Conservation (phyloP, 2,113 vertebrate species). For the Vireo altiloquus region DNA sequence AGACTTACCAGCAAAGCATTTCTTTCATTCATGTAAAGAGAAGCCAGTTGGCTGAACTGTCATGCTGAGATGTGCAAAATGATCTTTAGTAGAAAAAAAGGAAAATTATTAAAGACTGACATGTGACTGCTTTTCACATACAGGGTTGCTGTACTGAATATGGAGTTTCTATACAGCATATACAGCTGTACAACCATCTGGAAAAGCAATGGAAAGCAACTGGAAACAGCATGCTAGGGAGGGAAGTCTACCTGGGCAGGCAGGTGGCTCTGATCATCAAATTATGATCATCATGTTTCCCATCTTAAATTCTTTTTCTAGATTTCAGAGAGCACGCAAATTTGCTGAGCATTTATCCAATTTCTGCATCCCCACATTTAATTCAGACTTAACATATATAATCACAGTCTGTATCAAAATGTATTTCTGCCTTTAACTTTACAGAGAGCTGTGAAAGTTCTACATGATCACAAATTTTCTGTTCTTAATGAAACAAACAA, state of each 20-base stretch:
- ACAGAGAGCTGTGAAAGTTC: not conserved
- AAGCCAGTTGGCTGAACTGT: not conserved
- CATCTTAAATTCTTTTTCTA: not conserved
- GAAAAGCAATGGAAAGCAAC: not conserved
- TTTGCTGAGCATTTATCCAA: not conserved
- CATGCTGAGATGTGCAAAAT: not conserved
- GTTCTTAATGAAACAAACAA: not conserved
- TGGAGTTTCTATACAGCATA: not conserved
- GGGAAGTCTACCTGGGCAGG: not conserved
- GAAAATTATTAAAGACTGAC: not conserved
- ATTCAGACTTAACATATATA: not conserved
- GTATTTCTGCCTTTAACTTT: not conserved
- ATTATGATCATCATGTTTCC: not conserved
- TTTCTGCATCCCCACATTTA: not conserved
- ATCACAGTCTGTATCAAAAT: not conserved
- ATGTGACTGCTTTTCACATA: not conserved
- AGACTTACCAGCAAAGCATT: not conserved
- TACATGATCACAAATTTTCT: not conserved
- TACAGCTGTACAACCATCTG: not conserved
- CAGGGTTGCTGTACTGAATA: not conserved
- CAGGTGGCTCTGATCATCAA: not conserved
- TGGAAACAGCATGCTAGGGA: not conserved
- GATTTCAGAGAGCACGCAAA: not conserved
- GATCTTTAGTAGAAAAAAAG: not conserved
- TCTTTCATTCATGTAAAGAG: not conserved